phyloP scores from a whole-genome alignment of 2,797 vertebrate genomes.

The Chloroceryle amazona region DNA sequence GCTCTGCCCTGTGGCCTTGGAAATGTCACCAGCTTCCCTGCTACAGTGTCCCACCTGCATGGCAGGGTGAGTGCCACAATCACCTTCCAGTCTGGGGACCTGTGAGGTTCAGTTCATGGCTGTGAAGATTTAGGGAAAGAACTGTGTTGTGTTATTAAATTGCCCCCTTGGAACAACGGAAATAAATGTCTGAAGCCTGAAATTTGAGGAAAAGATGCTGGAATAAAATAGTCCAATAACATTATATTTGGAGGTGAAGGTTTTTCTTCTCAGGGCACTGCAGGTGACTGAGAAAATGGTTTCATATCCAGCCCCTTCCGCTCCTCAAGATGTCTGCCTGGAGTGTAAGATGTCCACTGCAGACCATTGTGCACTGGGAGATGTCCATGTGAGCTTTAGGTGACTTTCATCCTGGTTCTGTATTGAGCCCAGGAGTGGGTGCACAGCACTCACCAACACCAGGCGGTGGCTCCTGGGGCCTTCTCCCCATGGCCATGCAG shows the following conservation, averaged over 20 bases:
- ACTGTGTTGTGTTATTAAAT: not conserved
- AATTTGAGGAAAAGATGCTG: not conserved
- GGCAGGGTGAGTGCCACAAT: not conserved
- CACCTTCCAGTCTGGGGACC: not conserved
- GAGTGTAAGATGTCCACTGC: not conserved
- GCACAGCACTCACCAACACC: not conserved
- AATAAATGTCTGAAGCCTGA: not conserved
- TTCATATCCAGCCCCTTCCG: not conserved
- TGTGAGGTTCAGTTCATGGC: not conserved
- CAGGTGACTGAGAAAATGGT: not conserved
- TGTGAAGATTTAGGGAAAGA: not conserved
- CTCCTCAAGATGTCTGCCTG: not conserved
- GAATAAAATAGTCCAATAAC: not conserved
- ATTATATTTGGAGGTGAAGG: not conserved
- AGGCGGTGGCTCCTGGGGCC: not conserved
- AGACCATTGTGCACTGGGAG: not conserved
- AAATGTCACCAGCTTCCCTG: not conserved
- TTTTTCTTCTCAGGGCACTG: not conserved
- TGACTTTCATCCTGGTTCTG: not conserved
- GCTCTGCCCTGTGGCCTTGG: not conserved
- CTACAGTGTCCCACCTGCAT: rapidly evolving
- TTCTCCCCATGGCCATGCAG: not conserved
- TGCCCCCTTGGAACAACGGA: not conserved
- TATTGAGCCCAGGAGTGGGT: not conserved
- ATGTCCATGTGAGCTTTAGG: not conserved